phyloP scores from a whole-genome alignment of 2,797 vertebrate species.

The Crenuchus spilurus region DNA sequence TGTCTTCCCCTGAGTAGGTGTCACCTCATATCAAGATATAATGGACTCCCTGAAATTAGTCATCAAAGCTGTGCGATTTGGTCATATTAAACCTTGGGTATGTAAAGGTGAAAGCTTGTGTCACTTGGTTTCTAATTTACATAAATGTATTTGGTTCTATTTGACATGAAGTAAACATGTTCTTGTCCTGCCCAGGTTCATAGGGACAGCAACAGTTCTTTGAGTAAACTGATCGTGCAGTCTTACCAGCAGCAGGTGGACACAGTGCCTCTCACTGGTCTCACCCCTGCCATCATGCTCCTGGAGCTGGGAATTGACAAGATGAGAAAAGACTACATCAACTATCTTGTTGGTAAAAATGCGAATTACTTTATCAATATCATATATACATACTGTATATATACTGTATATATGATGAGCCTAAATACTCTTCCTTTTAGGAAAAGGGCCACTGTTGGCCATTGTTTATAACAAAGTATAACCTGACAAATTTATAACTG shows the following conservation, averaged over 20 bases:
- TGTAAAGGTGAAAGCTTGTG: slow-evolving; percentile 48
- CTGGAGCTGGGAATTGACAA: slow-evolving; percentile 96
- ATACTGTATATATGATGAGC: too few species aligned
- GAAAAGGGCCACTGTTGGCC: too few species aligned
- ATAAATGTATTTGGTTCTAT: too few species aligned
- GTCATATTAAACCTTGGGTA: slow-evolving; percentile 93
- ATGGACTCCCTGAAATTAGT: slow-evolving; percentile 85
- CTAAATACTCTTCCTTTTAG: too few species aligned
- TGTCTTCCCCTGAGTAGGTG: slow-evolving; percentile 71
- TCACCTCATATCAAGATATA: slow-evolving; percentile 89
- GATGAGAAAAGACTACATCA: slow-evolving; percentile 95
- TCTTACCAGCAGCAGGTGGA: slow-evolving; percentile 87
- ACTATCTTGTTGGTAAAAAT: slow-evolving; percentile 79
- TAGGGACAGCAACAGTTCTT: slow-evolving; percentile 88
- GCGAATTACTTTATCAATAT: background rate
- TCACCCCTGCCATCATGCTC: slow-evolving; percentile 87
- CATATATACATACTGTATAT: too few species aligned
- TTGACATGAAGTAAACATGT: too few species aligned
- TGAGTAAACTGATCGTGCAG: slow-evolving; percentile 90
- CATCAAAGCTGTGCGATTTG: slow-evolving; percentile 80
- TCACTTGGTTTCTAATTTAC: background rate
- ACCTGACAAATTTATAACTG: background rate
- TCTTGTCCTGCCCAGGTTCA: slow-evolving; percentile 81
- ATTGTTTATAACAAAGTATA: too few species aligned
- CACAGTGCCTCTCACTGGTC: slow-evolving; percentile 79